Conservation (phyloP, 2,797 vertebrate genomes). For the Cheirogaleus major region DNA sequence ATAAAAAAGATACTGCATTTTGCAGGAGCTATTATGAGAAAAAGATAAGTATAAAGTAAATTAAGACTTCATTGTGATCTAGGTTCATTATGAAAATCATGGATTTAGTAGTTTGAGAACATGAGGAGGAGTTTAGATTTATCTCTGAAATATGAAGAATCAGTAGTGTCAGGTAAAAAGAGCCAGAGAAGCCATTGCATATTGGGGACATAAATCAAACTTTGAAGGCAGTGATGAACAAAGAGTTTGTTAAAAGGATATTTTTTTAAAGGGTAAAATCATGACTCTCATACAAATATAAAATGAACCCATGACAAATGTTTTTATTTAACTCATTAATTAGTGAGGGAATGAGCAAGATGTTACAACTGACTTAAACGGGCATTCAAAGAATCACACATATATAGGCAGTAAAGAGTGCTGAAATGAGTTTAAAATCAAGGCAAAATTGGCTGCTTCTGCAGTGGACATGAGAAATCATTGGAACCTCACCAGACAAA, state of each 20-base stretch:
- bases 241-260: neutral
- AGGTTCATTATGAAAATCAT: neutral
- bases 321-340: neutral
- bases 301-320: neutral
- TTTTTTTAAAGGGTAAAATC: neutral
- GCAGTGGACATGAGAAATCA: neutral
- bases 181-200: neutral
- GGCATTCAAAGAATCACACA: neutral
- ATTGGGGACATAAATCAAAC: neutral
- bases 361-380: neutral
- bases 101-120: neutral
- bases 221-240: neutral
- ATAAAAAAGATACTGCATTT: neutral
- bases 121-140: neutral
- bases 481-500: neutral
- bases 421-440: neutral
- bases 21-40: neutral
- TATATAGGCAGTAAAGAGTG: neutral
- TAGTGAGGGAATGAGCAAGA: neutral
- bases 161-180: neutral
- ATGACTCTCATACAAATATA: neutral
- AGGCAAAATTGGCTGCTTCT: neutral
- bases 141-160: neutral
- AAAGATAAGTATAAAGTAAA: neutral
- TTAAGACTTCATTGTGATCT: neutral